Evolutionary conservation across 1,140 invertebrate species (phyloP), one percentile per base, ranked within the genome.

Genomic region (Drosophila ananassae): DNA sequence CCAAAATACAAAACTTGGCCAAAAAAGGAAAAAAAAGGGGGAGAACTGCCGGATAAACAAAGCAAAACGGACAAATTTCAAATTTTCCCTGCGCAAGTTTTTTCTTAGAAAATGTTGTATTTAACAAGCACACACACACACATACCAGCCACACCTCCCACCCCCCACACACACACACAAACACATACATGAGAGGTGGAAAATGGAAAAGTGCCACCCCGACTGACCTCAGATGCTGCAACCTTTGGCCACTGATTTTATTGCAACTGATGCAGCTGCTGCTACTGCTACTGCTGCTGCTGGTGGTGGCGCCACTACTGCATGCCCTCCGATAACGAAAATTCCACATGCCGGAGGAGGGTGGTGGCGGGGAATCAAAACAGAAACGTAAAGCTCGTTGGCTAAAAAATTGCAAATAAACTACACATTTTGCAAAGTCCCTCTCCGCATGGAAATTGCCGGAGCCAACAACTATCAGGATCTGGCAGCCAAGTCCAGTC

Each of bases 211-310:
- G 53, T 64, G 73, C 72, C 82, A 68, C 76, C 80, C 80, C 80
- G 79, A 71, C 82, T 84, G 81, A 84, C 81, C 82, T 87, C 82
- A 87, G 82, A 80, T 87, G 82, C 74, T 73, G 76, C 82, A 85
- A 82, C 82, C 82, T 87, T 87, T 87, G 82, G 82, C 82, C 82
- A 89, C 82, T 87, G 82, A 87, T 87, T 87, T 87, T 87, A 89
- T 84, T 84, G 80, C 79, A 82, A 62, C 79, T 82, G 78, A 64
- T 82, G 79, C 80, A 84, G 78, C 74, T 87, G 82, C 75, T 28
- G 25, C 25, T 28, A 7, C 25, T 28, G 25, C 4, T 28, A 28
- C 25, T 28, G 25, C 5, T 28, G 7, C 25, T 28, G 25, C 5
- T 28, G 7, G 5, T 28, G 25, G 25, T 69, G 79, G 72, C 66